Percentiles rank a stretch among this genome's conserved stretches.
phyloP scores from a whole-genome alignment of 2,888 invertebrate genomes.

The Crocallis elinguaria region DNA sequence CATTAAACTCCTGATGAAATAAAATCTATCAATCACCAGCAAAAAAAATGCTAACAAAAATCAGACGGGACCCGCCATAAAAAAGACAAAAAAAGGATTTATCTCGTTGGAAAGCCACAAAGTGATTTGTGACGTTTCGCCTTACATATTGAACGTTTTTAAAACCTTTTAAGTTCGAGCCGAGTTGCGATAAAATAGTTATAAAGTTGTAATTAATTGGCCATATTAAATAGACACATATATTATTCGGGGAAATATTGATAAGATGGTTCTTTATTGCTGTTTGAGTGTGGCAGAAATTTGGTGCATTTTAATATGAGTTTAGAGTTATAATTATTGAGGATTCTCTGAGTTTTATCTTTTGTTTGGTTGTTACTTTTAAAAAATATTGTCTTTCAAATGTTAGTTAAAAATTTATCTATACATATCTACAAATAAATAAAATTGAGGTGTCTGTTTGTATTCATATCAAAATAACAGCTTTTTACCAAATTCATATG shows the following conservation, averaged over 20 bases:
- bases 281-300: constrained; percentile 8
- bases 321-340: too few relatives aligned
- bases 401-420: too few relatives aligned
- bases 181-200: constrained; percentile 63
- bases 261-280: constrained; percentile 14
- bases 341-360: too few relatives aligned
- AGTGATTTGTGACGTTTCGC: constrained; percentile 72
- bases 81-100: constrained; percentile 27
- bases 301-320: not conserved
- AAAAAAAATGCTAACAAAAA: constrained; percentile 5
- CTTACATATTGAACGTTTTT: constrained; percentile 72
- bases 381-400: too few relatives aligned
- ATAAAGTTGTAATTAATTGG: constrained; percentile 78
- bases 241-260: constrained; percentile 34
- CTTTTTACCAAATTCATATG: too few relatives aligned
- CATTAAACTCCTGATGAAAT: too few relatives aligned
- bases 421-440: too few relatives aligned
- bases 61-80: constrained; percentile 42
- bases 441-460: too few relatives aligned
- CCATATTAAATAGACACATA: constrained; percentile 59
- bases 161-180: constrained; percentile 77
- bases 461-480: too few relatives aligned
- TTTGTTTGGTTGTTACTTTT: too few relatives aligned
- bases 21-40: too few relatives aligned
- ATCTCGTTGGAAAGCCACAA: constrained; percentile 26